phyloP scores from a whole-genome alignment of 2,888 invertebrate species.

The Netelia inedita region DNA sequence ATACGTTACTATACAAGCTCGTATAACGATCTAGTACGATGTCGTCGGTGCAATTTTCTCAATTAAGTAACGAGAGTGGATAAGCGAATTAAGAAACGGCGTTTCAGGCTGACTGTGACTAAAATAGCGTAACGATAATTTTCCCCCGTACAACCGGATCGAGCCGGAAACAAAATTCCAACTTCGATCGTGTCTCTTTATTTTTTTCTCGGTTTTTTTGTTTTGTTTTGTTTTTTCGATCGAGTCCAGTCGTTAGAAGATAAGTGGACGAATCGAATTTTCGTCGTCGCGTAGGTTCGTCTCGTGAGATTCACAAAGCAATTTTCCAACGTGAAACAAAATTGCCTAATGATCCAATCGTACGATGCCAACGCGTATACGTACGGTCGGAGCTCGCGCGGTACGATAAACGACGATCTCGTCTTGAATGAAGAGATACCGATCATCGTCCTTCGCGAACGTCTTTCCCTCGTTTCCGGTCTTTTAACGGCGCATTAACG shows the following conservation, averaged over 20 bases:
- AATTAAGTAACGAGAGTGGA: constrained; percentile 66
- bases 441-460: constrained; percentile 52
- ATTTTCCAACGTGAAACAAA: constrained; percentile 58
- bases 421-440: constrained; percentile 26
- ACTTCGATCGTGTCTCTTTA: too few species aligned
- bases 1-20: neutral
- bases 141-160: too few species aligned
- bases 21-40: constrained; percentile 34
- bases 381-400: neutral
- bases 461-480: constrained; percentile 46
- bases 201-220: too few species aligned
- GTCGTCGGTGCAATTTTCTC: constrained; percentile 72
- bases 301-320: too few species aligned
- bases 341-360: constrained; percentile 76
- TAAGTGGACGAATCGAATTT: constrained; percentile 47
- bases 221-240: too few species aligned
- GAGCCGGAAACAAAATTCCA: too few species aligned
- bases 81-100: neutral
- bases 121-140: too few species aligned
- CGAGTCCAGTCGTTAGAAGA: too few species aligned
- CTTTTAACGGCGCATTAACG: constrained; percentile 13
- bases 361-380: constrained; percentile 17
- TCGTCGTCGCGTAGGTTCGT: too few species aligned
- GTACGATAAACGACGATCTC: constrained; percentile 33
- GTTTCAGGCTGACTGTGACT: too few species aligned